Conservation (phyloP, 2,888 invertebrate genomes). For the Panzeria rudis region DNA sequence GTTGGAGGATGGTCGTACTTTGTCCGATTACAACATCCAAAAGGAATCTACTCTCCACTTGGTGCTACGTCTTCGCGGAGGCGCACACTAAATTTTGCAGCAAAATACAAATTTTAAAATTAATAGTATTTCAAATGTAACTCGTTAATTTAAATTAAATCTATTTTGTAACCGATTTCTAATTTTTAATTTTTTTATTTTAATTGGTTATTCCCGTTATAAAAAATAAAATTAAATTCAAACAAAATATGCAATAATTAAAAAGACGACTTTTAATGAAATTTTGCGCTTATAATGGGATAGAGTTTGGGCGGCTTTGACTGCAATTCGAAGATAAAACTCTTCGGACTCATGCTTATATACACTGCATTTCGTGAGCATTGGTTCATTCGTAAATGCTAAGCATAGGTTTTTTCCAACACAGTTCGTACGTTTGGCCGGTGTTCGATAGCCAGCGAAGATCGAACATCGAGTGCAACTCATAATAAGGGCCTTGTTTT, state of each 20-base stretch:
- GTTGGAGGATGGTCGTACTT: slow-evolving; percentile 73
- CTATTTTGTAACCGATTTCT: slow-evolving; percentile 69
- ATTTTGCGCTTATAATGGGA: too few species aligned
- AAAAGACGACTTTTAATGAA: background rate
- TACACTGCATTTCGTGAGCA: too few species aligned
- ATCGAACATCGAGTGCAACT: too few species aligned
- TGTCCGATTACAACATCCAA: slow-evolving; percentile 74
- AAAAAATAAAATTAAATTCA: slow-evolving; percentile 49
- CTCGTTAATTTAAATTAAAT: slow-evolving; percentile 68
- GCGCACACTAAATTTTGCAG: slow-evolving; percentile 72
- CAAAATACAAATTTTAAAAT: slow-evolving; percentile 69
- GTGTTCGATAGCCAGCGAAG: too few species aligned
- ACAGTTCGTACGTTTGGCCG: too few species aligned
- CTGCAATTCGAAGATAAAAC: too few species aligned
- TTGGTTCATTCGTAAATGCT: too few species aligned
- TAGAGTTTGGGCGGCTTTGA: too few species aligned
- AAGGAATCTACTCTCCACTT: slow-evolving; percentile 74
- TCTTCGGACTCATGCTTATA: too few species aligned
- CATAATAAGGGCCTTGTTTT: too few species aligned
- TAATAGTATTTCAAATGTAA: slow-evolving; percentile 72
- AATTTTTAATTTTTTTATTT: slow-evolving; percentile 57
- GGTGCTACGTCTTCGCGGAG: slow-evolving; percentile 75
- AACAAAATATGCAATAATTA: background rate
- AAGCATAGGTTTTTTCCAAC: too few species aligned
- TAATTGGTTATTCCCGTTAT: slow-evolving; percentile 66